phyloP scores from a whole-genome alignment of 2,113 vertebrate species.

The Phalacrocorax aristotelis region DNA sequence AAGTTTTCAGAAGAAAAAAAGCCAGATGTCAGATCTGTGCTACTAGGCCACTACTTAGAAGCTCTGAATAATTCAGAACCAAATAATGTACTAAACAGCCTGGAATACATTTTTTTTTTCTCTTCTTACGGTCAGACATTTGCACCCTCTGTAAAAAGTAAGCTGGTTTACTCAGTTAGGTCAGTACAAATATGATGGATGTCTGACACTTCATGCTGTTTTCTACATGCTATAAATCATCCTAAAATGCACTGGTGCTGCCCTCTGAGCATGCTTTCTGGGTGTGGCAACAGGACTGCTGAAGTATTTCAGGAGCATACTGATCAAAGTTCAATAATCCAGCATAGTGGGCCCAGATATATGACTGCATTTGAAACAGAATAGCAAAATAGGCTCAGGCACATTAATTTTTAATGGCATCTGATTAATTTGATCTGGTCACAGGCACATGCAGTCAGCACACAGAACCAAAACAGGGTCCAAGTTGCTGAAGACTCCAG shows the following conservation, averaged over 20 bases:
- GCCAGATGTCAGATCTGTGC: not conserved
- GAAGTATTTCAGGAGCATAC: not conserved
- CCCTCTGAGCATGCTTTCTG: not conserved
- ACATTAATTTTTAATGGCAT: not conserved
- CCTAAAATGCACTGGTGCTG: not conserved
- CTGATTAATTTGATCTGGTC: not conserved
- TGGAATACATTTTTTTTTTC: not conserved
- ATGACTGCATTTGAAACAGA: not conserved
- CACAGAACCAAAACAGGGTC: not conserved
- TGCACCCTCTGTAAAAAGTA: not conserved
- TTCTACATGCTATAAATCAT: not conserved
- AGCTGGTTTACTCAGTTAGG: not conserved
- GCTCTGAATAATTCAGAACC: not conserved
- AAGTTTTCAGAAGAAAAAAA: not conserved
- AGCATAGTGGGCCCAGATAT: not conserved
- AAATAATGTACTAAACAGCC: not conserved
- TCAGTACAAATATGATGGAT: not conserved
- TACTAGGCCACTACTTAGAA: not conserved
- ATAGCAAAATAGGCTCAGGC: not conserved
- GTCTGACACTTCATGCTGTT: not conserved
- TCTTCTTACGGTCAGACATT: not conserved
- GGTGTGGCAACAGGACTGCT: not conserved
- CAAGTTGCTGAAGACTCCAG: not conserved
- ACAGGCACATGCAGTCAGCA: not conserved
- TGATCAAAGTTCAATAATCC: not conserved